Conservation (phyloP, 1,140 invertebrate genomes). For the Brevipalpus yothersi region DNA sequence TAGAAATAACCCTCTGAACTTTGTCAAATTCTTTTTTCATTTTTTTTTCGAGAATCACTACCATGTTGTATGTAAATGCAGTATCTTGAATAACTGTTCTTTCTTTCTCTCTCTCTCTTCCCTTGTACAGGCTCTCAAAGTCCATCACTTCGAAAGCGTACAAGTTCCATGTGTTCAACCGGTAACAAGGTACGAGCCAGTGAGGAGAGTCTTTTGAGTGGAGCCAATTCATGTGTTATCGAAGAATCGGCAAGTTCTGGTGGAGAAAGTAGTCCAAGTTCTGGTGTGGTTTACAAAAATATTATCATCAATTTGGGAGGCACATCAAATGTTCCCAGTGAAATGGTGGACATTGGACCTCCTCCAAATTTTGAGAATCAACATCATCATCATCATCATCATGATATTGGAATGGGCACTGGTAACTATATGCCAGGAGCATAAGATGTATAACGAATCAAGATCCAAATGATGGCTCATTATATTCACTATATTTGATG, state of each 20-base stretch:
- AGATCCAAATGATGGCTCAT: too few species aligned
- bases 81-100: background rate
- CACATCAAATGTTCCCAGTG: background rate
- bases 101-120: background rate
- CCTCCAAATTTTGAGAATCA: too few species aligned
- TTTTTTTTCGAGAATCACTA: too few species aligned
- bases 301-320: slow-evolving; percentile 15
- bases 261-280: slow-evolving; percentile 12
- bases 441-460: too few species aligned
- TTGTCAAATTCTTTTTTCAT: slow-evolving; percentile 2
- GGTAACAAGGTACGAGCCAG: slow-evolving; percentile 6
- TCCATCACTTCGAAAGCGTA: background rate
- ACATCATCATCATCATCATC: too few species aligned
- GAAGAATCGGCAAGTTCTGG: slow-evolving; percentile 14
- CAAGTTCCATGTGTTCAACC: background rate
- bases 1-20: too few species aligned
- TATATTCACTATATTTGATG: too few species aligned
- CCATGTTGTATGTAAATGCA: background rate
- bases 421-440: too few species aligned
- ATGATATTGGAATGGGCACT: too few species aligned
- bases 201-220: slow-evolving; percentile 12
- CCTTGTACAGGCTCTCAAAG: slow-evolving; percentile 1
- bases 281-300: slow-evolving; percentile 14
- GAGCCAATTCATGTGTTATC: slow-evolving; percentile 12
- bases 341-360: background rate